Evolutionary conservation across 1,140 invertebrate genomes (phyloP), one percentile per base, ranked within the genome.

Genomic region (Brachionus angularis): DNA sequence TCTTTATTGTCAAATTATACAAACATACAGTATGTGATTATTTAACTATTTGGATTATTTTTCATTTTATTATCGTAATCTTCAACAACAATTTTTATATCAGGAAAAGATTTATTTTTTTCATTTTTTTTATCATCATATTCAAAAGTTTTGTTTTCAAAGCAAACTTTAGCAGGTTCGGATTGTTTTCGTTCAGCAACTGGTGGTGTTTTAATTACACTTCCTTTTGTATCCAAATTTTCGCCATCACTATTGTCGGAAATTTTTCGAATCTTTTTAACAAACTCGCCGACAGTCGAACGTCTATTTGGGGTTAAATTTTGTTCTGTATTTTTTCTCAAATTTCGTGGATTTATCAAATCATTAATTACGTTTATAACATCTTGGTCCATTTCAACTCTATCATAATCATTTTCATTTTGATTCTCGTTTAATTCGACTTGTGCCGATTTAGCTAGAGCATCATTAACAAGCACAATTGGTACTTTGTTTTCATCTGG

Each of bases 401-500:
- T n/a, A n/a, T n/a, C n/a, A n/a, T n/a, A n/a, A n/a, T n/a, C n/a
- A n/a, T n/a, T n/a, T n/a, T n/a, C 33, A 39, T 58, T 58, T 7
- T 14, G 2, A 42, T 42, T 7, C 10, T 42, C 16, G 16, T 42
- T 42, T 14, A n/a, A 42, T 14, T 42, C 39, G 16, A 7, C 16
- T 42, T 7, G 2, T 3, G 39, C 4, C 8, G 53, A n/a, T 14
- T 25, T 58, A 8, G 16, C 33, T 10, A 58, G 25, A 2, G 53
- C 53, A 5, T 58, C 53, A 23, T 58, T 58, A 23, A 58, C 34
- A 8, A 58, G 25, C 5, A 4, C 36, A 16, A 34, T 39, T 3
- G 53, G 53, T 3, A 58, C 53, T 23, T 39, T 36, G 12, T 58
- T 21, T 14, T 58, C 53, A 58, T 58, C 33, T 36, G 53, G 53